Conservation (phyloP, 2,888 invertebrate genomes). For the Polydrusus tereticollis region DNA sequence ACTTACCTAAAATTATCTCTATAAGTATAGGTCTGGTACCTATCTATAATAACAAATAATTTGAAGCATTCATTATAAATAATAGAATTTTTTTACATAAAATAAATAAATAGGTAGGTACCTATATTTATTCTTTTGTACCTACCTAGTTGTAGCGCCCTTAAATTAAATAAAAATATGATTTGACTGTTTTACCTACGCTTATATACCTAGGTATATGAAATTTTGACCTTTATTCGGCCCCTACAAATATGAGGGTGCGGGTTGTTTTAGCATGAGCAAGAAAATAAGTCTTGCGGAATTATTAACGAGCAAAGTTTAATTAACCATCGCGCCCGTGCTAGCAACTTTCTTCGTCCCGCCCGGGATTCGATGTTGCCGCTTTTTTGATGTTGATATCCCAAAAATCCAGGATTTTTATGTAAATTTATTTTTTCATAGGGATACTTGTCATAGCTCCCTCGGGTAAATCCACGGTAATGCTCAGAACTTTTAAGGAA, state of each 20-base stretch:
- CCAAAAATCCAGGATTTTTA: background rate
- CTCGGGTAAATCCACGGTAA: too few species aligned
- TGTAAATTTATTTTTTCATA: background rate
- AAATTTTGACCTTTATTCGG: background rate
- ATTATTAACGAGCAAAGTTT: slow-evolving; percentile 58
- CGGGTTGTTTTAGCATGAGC: slow-evolving; percentile 33
- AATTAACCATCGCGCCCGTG: slow-evolving; percentile 52
- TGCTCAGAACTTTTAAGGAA: too few species aligned
- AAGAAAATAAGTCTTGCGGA: slow-evolving; percentile 52
- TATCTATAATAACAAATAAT: too few species aligned
- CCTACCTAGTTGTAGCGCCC: too few species aligned
- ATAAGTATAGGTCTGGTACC: too few species aligned
- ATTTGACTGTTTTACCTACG: background rate
- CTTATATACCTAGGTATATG: background rate
- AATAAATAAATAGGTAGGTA: too few species aligned
- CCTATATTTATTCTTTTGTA: too few species aligned
- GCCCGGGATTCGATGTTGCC: slow-evolving; percentile 35
- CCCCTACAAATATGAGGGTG: slow-evolving; percentile 5
- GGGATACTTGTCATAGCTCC: too few species aligned
- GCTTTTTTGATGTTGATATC: background rate
- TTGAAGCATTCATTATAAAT: too few species aligned
- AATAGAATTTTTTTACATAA: too few species aligned
- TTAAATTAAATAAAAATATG: too few species aligned
- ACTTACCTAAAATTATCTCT: too few species aligned
- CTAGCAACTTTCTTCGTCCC: slow-evolving; percentile 32